A percentile compares a stretch with the other conserved stretches of the same genome.
phyloP scores from a whole-genome alignment of 2,888 invertebrate genomes.

The Digitonthophagus gazella region DNA sequence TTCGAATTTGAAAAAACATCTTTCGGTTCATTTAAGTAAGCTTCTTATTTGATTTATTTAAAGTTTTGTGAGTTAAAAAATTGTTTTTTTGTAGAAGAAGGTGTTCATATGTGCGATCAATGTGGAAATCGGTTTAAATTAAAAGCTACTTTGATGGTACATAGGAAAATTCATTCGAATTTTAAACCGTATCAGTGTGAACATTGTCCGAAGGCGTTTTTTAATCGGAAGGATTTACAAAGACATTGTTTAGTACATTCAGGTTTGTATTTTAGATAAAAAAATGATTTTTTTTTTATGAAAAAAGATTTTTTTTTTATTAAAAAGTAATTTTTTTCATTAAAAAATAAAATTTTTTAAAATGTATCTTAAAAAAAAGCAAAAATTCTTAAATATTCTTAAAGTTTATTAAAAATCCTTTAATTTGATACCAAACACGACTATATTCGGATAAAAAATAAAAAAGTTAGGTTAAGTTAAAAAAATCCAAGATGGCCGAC shows the following conservation, averaged over 20 bases:
- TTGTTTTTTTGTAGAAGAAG: slow-evolving; percentile 51
- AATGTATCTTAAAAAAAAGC: too few species aligned
- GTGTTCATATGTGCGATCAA: slow-evolving; percentile 57
- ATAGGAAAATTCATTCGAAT: slow-evolving; percentile 56
- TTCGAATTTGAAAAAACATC: slow-evolving; percentile 69
- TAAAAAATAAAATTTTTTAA: too few species aligned
- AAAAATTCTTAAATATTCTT: too few species aligned
- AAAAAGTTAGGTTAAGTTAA: too few species aligned
- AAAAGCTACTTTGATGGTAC: slow-evolving; percentile 59
- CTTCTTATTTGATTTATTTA: slow-evolving; percentile 7
- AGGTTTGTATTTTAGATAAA: slow-evolving; percentile 54
- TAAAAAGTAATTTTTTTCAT: not conserved
- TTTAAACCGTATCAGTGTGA: slow-evolving; percentile 61
- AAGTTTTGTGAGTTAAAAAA: not conserved
- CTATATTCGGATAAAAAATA: too few species aligned
- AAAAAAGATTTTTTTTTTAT: not conserved
- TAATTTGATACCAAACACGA: too few species aligned
- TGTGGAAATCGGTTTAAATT: slow-evolving; percentile 63
- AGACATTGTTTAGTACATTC: slow-evolving; percentile 69
- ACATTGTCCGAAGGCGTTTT: slow-evolving; percentile 66
- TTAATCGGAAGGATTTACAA: slow-evolving; percentile 65
- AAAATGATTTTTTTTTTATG: not conserved
- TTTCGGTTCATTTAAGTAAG: slow-evolving; percentile 58
- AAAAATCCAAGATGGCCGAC: too few species aligned
- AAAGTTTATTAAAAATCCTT: too few species aligned